Evolutionary conservation across 2,113 vertebrate genomes (phyloP).

Genomic region (Actenoides hombroni): DNA sequence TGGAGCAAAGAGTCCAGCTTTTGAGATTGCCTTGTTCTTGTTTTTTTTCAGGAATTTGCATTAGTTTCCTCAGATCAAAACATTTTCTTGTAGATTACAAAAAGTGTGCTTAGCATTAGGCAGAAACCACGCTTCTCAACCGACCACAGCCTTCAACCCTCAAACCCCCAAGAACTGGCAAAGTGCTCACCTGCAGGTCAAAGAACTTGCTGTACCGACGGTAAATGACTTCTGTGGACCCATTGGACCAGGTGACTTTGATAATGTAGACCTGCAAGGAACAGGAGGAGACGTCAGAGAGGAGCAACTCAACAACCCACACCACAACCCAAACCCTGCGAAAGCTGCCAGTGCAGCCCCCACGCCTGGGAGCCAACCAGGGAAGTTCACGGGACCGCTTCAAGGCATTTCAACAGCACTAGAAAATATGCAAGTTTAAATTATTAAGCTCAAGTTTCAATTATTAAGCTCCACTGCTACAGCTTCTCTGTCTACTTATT

Average conservation of each 20-base stretch:
- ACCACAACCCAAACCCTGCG: not conserved
- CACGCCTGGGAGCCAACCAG: fast-evolving
- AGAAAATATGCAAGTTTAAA: fast-evolving
- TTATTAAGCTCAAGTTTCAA: not conserved
- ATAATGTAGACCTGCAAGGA: conserved; percentile 92
- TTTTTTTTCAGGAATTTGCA: not conserved
- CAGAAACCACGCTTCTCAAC: not conserved
- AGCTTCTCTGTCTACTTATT: not conserved
- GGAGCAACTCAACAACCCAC: not conserved
- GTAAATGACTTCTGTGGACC: conserved; percentile 90
- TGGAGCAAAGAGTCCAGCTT: not conserved
- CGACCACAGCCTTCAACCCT: fast-evolving
- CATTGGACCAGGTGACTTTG: conserved; percentile 94
- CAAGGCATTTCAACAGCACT: not conserved
- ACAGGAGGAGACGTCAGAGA: not conserved
- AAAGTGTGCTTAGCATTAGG: not conserved
- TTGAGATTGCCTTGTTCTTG: not conserved
- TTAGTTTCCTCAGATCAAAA: not conserved
- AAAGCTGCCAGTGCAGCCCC: not conserved
- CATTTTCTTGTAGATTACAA: not conserved
- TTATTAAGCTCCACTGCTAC: not conserved
- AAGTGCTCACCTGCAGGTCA: conserved; percentile 89
- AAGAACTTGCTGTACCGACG: conserved; percentile 99
- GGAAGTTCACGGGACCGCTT: not conserved
- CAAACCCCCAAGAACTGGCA: not conserved